Conservation (phyloP, 2,113 vertebrate genomes). For the Chiloscyllium plagiosum region DNA sequence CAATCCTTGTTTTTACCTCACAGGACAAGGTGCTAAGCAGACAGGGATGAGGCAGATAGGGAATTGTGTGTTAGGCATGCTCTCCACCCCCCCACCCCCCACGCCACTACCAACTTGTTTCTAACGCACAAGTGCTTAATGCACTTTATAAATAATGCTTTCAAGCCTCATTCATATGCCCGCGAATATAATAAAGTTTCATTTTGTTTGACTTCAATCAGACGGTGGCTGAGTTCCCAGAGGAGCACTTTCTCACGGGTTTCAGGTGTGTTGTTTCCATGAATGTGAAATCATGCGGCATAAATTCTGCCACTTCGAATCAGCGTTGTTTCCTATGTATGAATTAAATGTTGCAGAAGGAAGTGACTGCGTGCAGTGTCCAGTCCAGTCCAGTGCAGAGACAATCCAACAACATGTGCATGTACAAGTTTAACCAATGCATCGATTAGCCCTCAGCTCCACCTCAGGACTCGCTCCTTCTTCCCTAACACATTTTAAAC, state of each 20-base stretch:
- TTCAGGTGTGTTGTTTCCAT: constrained; percentile 33
- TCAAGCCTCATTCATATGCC: background rate
- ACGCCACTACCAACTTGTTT: background rate
- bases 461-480: background rate
- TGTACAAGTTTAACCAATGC: background rate
- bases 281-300: constrained; percentile 29
- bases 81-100: background rate
- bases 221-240: constrained; percentile 3
- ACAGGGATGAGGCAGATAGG: background rate
- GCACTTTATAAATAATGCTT: constrained; percentile 11
- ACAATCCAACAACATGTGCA: background rate
- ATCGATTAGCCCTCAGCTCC: background rate
- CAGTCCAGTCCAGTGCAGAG: background rate
- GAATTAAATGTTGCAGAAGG: constrained; percentile 31
- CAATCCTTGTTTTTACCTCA: too few relatives aligned
- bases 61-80: background rate
- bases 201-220: constrained; percentile 27
- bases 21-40: background rate
- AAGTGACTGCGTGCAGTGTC: background rate
- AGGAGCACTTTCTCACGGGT: constrained; percentile 31
- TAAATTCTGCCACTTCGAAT: constrained; percentile 34
- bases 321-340: constrained; percentile 30
- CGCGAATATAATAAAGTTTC: constrained; percentile 24
- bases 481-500: background rate
- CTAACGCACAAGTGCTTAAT: background rate